Evolutionary conservation across 2,888 invertebrate species (phyloP).

Genomic region (Sesia bembeciformis): DNA sequence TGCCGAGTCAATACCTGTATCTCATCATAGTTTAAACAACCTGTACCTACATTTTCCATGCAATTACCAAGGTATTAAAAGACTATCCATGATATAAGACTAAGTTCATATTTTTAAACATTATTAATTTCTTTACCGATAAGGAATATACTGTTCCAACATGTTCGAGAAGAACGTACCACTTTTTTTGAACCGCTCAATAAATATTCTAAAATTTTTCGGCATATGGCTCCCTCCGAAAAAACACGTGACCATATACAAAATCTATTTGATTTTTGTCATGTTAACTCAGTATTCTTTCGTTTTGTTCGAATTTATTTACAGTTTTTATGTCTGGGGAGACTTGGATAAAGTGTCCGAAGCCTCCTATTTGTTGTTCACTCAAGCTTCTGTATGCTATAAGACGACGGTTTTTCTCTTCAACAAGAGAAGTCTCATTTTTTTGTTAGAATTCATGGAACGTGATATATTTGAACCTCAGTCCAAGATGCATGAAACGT

Average conservation of each 20-base stretch:
- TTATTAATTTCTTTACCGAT: too few species aligned
- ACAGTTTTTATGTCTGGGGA: conserved; percentile 46
- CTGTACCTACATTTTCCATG: too few species aligned
- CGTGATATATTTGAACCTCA: conserved; percentile 31
- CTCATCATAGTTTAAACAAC: too few species aligned
- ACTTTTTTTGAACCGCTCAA: conserved; percentile 34
- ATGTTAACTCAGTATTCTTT: conserved; percentile 44
- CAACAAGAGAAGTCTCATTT: conserved; percentile 28
- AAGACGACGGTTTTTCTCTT: conserved; percentile 43
- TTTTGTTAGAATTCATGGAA: conserved; percentile 34
- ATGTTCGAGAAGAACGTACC: conserved; percentile 20
- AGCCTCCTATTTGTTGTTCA: conserved; percentile 49
- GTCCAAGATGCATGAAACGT: conserved; percentile 36
- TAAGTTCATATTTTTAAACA: too few species aligned
- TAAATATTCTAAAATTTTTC: conserved; percentile 30
- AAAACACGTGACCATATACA: conserved; percentile 19
- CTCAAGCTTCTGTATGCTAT: conserved; percentile 51
- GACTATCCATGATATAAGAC: too few species aligned
- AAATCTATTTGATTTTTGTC: conserved; percentile 28
- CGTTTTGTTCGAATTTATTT: conserved; percentile 45
- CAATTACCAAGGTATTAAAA: too few species aligned
- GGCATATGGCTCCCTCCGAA: conserved; percentile 42
- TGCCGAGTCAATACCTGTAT: too few species aligned
- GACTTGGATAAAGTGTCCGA: conserved; percentile 50
- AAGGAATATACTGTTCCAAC: too few species aligned